These are phyloP conservation scores for Acrossocheilus wenchowensis DNA, from an alignment of 2,797 vertebrate genomes.

Conservation along the genomic window DNA sequence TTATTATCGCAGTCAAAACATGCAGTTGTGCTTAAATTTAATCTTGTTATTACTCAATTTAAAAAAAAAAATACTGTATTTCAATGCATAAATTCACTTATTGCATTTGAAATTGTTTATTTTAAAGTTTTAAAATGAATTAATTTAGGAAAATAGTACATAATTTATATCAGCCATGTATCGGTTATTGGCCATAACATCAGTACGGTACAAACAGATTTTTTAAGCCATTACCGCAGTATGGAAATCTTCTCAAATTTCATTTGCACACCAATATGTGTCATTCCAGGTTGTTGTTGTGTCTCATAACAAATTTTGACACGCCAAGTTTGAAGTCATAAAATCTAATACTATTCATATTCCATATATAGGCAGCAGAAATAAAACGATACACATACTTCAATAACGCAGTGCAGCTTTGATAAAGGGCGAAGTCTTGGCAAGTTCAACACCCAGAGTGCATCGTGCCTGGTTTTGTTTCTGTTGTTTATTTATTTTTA, in stretches of 20 bases:
- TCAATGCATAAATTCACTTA: background rate
- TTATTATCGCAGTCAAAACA: too few relatives aligned
- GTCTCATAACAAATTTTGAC: background rate
- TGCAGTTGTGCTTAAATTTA: too few relatives aligned
- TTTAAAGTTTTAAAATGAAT: background rate
- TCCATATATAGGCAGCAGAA: background rate
- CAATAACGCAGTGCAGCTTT: background rate
- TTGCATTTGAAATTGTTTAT: background rate
- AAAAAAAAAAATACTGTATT: background rate
- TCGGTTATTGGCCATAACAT: too few relatives aligned
- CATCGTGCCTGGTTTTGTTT: constrained; percentile 8
- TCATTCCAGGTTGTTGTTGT: background rate
- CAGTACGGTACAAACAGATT: background rate
- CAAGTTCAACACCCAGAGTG: background rate
- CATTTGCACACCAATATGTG: background rate
- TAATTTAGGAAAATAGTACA: background rate
- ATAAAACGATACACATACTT: background rate
- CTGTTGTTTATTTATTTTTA: constrained; percentile 19
- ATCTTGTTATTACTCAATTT: too few relatives aligned
- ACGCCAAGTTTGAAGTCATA: background rate
- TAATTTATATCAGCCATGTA: too few relatives aligned
- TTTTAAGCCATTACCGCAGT: background rate
- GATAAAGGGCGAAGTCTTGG: background rate
- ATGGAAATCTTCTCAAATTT: background rate
- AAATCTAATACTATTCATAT: background rate